These are phyloP conservation scores for Machaerirhynchus nigripectus DNA, from an alignment of 2,113 vertebrate species.

Conservation along the genomic window DNA sequence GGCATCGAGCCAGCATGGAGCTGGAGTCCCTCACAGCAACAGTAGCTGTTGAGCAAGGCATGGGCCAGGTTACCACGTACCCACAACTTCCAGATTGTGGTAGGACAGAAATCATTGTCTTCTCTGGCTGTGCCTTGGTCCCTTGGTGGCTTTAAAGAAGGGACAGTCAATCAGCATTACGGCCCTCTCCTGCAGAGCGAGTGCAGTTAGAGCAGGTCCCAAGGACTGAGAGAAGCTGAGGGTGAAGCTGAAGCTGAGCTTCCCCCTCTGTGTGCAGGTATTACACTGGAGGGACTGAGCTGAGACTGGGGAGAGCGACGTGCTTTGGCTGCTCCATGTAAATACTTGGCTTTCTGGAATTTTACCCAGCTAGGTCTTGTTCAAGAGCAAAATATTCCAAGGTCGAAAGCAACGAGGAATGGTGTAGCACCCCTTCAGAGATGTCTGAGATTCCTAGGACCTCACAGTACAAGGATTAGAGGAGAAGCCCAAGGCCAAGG, in stretches of 20 bases:
- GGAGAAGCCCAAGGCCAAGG: neutral
- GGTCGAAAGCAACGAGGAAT: neutral
- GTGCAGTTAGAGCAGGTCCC: neutral
- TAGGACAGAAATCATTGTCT: neutral
- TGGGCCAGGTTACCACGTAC: neutral
- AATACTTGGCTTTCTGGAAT: neutral
- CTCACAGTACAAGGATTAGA: neutral
- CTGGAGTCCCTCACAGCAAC: neutral
- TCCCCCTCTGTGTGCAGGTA: neutral
- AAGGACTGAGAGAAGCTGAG: neutral
- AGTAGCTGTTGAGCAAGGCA: neutral
- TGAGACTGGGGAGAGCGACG: rapidly evolving
- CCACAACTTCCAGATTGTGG: neutral
- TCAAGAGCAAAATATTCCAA: neutral
- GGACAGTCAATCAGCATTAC: neutral
- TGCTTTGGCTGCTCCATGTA: neutral
- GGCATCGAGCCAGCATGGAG: neutral
- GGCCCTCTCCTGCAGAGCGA: neutral
- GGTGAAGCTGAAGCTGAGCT: neutral
- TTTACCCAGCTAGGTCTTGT: neutral
- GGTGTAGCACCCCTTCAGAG: neutral
- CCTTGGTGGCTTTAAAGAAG: neutral
- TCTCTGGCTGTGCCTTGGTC: neutral
- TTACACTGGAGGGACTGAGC: neutral
- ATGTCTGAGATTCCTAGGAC: neutral